phyloP scores from a whole-genome alignment of 2,797 vertebrate genomes.

The Mormyrus hasselquistii region DNA sequence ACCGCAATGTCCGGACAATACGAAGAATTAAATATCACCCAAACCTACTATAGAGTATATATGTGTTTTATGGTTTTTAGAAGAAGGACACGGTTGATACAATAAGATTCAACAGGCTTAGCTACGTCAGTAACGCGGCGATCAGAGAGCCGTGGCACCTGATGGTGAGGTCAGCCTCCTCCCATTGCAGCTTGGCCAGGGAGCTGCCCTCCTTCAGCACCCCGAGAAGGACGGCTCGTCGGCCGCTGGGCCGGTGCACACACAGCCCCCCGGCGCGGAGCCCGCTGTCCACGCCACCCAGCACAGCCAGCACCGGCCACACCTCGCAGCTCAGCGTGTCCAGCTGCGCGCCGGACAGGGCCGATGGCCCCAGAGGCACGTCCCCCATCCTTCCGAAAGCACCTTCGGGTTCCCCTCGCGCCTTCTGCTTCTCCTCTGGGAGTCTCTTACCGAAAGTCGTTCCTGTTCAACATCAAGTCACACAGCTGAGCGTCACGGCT shows the following conservation, averaged over 20 bases:
- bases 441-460: conserved; percentile 28
- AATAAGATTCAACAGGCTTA: neutral
- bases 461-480: conserved; percentile 33
- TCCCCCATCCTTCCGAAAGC: conserved; percentile 35
- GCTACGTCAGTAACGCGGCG: neutral
- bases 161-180: conserved; percentile 66
- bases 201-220: conserved; percentile 68
- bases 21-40: neutral
- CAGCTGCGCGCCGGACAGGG: conserved; percentile 62
- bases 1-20: neutral
- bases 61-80: neutral
- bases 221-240: conserved; percentile 64
- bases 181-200: conserved; percentile 72
- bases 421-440: conserved; percentile 42
- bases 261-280: conserved; percentile 68
- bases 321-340: conserved; percentile 62
- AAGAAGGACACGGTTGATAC: neutral
- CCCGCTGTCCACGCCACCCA: conserved; percentile 70
- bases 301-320: conserved; percentile 70
- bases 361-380: conserved; percentile 35
- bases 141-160: conserved; percentile 51
- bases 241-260: conserved; percentile 61
- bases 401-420: conserved; percentile 16
- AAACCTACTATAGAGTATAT: neutral
- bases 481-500: neutral